These are phyloP conservation scores for Ichneumoninae sp. DNA, from an alignment of 2,888 invertebrate genomes.

Conservation along the genomic window DNA sequence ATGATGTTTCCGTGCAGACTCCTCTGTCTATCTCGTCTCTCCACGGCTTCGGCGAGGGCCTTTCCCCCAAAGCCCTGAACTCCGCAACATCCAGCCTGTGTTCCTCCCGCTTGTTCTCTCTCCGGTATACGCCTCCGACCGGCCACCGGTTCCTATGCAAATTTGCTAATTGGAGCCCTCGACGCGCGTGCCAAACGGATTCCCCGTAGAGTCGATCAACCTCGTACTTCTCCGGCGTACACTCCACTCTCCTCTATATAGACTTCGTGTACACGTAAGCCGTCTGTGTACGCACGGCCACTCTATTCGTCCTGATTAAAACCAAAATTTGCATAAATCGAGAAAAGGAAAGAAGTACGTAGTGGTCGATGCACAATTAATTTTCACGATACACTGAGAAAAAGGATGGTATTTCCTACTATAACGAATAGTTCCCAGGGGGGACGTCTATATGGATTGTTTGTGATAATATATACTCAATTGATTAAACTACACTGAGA, in stretches of 20 bases:
- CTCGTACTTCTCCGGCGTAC: slow-evolving; percentile 37
- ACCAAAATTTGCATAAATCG: neutral
- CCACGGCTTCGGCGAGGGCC: slow-evolving; percentile 22
- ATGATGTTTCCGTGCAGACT: slow-evolving; percentile 23
- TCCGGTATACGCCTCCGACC: neutral
- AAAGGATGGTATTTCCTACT: too few species aligned
- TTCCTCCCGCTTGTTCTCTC: slow-evolving; percentile 4
- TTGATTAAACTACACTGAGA: too few species aligned
- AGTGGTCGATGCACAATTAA: neutral
- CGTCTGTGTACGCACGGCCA: slow-evolving; percentile 26
- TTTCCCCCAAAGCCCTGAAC: slow-evolving; percentile 18
- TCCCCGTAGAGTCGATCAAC: slow-evolving; percentile 55
- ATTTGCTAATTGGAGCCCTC: slow-evolving; percentile 65
- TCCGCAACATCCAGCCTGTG: slow-evolving; percentile 23
- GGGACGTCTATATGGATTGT: too few species aligned
- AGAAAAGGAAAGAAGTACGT: neutral
- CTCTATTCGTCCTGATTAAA: slow-evolving; percentile 28
- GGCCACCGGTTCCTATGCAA: slow-evolving; percentile 58
- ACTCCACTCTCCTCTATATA: slow-evolving; percentile 19
- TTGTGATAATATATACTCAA: too few species aligned
- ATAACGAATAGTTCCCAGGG: too few species aligned
- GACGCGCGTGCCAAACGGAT: slow-evolving; percentile 61
- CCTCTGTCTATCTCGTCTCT: neutral
- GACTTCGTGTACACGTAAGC: slow-evolving; percentile 10
- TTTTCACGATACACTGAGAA: neutral